phyloP scores from a whole-genome alignment of 2,888 invertebrate species.

The Plutella xylostella region DNA sequence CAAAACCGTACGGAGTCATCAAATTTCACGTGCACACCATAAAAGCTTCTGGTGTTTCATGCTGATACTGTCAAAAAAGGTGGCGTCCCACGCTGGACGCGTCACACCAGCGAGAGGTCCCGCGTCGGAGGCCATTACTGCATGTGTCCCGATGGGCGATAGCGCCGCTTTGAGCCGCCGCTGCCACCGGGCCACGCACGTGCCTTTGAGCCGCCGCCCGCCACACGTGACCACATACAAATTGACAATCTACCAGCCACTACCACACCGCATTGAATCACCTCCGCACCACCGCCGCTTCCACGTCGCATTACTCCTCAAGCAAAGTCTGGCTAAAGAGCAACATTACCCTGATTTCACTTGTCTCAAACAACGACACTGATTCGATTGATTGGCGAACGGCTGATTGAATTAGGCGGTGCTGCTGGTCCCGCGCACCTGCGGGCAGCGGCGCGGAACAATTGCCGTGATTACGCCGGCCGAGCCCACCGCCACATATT shows the following conservation, averaged over 20 bases:
- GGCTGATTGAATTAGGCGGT: background rate
- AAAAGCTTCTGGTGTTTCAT: constrained; percentile 36
- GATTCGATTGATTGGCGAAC: background rate
- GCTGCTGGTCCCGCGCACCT: constrained; percentile 36
- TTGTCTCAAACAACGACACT: background rate
- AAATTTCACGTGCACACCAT: background rate
- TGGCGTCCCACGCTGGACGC: constrained; percentile 42
- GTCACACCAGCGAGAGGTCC: constrained; percentile 42
- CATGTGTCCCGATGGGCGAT: constrained; percentile 40
- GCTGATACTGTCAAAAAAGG: constrained; percentile 44
- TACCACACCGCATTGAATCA: background rate
- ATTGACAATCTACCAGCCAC: constrained; percentile 43
- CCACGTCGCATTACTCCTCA: no score
- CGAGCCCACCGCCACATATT: constrained; percentile 60
- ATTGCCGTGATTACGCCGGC: constrained; percentile 62
- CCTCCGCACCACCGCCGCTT: no score
- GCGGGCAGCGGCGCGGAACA: constrained; percentile 61
- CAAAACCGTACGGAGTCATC: background rate
- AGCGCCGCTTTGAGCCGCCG: constrained; percentile 41
- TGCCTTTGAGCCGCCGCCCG: constrained; percentile 51
- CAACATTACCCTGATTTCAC: background rate
- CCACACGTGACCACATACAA: constrained; percentile 53
- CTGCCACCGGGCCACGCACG: constrained; percentile 54
- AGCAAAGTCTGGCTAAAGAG: no score
- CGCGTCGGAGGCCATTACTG: constrained; percentile 17